Evolutionary conservation across 2,113 vertebrate species (phyloP), one percentile per base, ranked within the genome.

Genomic region (Hylia prasina): DNA sequence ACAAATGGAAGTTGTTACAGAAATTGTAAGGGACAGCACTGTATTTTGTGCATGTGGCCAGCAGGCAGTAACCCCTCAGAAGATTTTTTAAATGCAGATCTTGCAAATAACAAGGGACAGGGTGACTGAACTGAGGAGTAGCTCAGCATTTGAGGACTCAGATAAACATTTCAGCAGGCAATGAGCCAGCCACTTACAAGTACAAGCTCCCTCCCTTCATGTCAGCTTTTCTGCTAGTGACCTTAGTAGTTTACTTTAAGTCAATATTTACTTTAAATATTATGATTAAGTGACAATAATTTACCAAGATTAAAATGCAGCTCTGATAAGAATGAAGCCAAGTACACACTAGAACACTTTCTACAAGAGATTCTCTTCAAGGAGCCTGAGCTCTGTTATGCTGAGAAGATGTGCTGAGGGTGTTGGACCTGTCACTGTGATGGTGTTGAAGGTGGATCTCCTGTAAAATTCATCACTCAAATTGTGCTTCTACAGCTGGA

Each of bases 251-350:
- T 76, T 68, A 81, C 25, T 71, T 94, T 88, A 95, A 70, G 88
- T 70, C 78, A 90, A 80, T 88, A 85, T 93, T 96, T 94, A 83
- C 91, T 94, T 94, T 71, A 91, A 94, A 54, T 73, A 73, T 76
- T 91, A 80, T 30, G 66, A 90, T 88, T 65, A 91, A 87, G 66
- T 87, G 63, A 63, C 91, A 93, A 76, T 65, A 94, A 91, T 80
- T 88, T 90, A 51, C 50, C 27, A 31, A 73, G 71, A 82, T 77
- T 87, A 85, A 79, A 97, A 88, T 35, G 69, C 51, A 90, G 25
- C 31, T 57, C 42, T 69, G 78, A 60, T 90, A 94, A 94, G 68
- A 85, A 63, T 3, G 5, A 58, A 80, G 90, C 82, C 91, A 88
- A 95, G 35, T 39, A 70, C 35, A 31, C 35, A 40, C 44, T 28